Percentiles rank a stretch among this genome's conserved stretches.
Evolutionary conservation across 2,888 invertebrate genomes (phyloP).

Genomic region (Lottia scabra): DNA sequence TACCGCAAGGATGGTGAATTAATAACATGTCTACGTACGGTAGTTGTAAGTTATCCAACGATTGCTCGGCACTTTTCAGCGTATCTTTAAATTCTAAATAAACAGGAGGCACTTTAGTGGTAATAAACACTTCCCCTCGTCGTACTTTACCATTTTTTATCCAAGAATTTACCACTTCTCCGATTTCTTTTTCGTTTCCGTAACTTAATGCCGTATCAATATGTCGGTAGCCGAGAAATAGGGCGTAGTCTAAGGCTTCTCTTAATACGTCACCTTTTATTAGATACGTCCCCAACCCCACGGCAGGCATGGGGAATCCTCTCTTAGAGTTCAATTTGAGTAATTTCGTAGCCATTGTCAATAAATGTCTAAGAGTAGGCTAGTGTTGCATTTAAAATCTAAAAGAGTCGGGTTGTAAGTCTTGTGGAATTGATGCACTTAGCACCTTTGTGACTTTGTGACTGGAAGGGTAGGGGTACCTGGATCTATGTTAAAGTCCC

Average conservation of each 20-base stretch:
- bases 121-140: slow-evolving; percentile 49
- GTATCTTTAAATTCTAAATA: slow-evolving; percentile 37
- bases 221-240: slow-evolving; percentile 46
- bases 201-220: slow-evolving; percentile 54
- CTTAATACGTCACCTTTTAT: slow-evolving; percentile 36
- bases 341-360: background rate
- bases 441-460: too few species aligned
- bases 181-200: slow-evolving; percentile 49
- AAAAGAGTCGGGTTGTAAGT: too few species aligned
- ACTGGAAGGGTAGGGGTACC: too few species aligned
- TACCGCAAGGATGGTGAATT: slow-evolving; percentile 55
- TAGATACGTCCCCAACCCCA: slow-evolving; percentile 50
- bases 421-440: too few species aligned
- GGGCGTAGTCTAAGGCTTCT: slow-evolving; percentile 44
- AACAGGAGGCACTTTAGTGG: slow-evolving; percentile 45
- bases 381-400: too few species aligned
- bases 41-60: slow-evolving; percentile 43
- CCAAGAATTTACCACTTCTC: slow-evolving; percentile 37
- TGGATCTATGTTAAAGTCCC: too few species aligned
- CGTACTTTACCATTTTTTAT: slow-evolving; percentile 39
- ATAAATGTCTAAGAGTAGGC: too few species aligned
- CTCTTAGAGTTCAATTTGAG: background rate
- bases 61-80: slow-evolving; percentile 39
- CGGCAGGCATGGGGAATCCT: slow-evolving; percentile 34
- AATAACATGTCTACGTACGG: slow-evolving; percentile 52